Base-by-base conservation (phyloP, 2,113 vertebrate genomes). In the Alligator sinensis region DNA sequence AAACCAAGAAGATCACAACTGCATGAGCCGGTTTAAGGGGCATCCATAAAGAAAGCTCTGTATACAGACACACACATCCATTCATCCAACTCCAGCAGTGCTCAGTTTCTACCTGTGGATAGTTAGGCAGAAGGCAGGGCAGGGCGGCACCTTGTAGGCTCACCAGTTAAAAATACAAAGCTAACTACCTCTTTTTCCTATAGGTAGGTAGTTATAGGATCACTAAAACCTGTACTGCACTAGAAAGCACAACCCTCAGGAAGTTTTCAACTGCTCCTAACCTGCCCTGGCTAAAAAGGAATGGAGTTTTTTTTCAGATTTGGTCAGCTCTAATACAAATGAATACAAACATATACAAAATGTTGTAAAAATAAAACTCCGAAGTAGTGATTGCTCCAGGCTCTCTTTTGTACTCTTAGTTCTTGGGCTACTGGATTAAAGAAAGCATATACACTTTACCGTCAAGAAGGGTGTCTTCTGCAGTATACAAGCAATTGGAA, bases 71-170 rank as follows among this genome's bases (percentile, higher is more conserved):
- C n/a, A 27, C 47, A 25, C 9, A 9, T 27, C 9, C 22, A 34
- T 55, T 2, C 60, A 77, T 25, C 4, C 0, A 68, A 28, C 22
- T 6, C 1, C 1, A 0, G 0, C 10, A n/a, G 81, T 27, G 12
- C 15, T 17, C 7, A n/a, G 47, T 12, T 34, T 7, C 72, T 34
- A 1, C 5, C n/a, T 34, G 34, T 34, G 34, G 34, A 34, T 4
- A 34, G 34, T 34, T 34, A 34, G 34, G 34, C 34, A 34, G 34
- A 34, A 34, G 34, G 34, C 34, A 34, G 34, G 34, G 34, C 34
- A 34, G 34, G 34, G 34, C 4, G 34, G 34, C 34, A 34, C 4
- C 25, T 34, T 34, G 34, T 34, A 34, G 34, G 34, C 34, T 34
- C 34, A 34, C 34, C 34, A 34, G 34, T 34, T 34, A 34, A 34